phyloP scores from a whole-genome alignment of 2,888 invertebrate species.

The Priocnemis perturbator region DNA sequence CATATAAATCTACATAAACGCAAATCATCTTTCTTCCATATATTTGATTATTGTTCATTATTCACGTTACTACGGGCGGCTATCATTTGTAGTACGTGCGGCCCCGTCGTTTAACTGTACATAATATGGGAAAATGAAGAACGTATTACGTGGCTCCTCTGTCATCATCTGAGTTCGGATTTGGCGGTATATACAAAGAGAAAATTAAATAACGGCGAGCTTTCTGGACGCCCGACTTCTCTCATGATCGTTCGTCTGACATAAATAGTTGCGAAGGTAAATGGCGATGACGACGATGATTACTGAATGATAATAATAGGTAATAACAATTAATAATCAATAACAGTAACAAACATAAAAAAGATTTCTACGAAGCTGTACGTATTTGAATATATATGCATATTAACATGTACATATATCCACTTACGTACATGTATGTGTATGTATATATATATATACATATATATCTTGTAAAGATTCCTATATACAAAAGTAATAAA shows the following conservation, averaged over 20 bases:
- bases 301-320: constrained; percentile 56
- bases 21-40: constrained; percentile 67
- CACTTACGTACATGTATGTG: constrained; percentile 21
- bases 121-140: constrained; percentile 42
- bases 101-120: constrained; percentile 50
- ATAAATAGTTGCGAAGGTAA: constrained; percentile 42
- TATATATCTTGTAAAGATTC: constrained; percentile 70
- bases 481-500: constrained; percentile 72
- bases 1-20: constrained; percentile 49
- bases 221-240: constrained; percentile 22
- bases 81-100: constrained; percentile 25
- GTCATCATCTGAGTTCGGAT: constrained; percentile 22
- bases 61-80: constrained; percentile 31
- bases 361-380: constrained; percentile 66
- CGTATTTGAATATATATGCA: constrained; percentile 31
- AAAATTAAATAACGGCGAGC: constrained; percentile 45
- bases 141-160: constrained; percentile 27
- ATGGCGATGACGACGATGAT: constrained; percentile 38
- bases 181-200: constrained; percentile 45
- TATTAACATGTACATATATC: constrained; percentile 69
- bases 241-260: constrained; percentile 45
- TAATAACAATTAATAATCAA: constrained; percentile 59
- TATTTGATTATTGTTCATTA: constrained; percentile 58
- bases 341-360: constrained; percentile 52
- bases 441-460: constrained; percentile 31